These are phyloP conservation scores for Conus canariensis DNA, from an alignment of 2,888 invertebrate genomes.

Conservation along the genomic window DNA sequence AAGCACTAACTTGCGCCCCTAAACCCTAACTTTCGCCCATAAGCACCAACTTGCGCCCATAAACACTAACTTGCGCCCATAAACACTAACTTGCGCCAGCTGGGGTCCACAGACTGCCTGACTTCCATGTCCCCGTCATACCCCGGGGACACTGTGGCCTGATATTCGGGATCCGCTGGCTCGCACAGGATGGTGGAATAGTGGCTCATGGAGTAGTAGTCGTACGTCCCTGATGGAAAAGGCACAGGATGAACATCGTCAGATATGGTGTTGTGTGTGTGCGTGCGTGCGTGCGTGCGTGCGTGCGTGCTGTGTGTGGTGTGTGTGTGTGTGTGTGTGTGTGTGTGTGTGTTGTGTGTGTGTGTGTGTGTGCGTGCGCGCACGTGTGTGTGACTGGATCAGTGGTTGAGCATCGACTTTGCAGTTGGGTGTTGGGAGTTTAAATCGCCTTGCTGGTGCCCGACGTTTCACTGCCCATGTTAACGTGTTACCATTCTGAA, in stretches of 20 bases:
- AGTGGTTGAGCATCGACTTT: neutral
- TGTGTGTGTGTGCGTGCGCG: neutral
- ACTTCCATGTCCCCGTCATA: conserved; percentile 62
- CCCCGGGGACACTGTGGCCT: conserved; percentile 47
- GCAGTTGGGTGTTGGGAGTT: neutral
- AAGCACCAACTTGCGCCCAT: neutral
- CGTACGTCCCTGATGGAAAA: neutral
- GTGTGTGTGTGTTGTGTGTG: neutral
- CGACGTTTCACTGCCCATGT: too few species aligned
- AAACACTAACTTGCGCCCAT: neutral
- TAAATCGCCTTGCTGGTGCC: too few species aligned
- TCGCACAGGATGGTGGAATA: conserved; percentile 81
- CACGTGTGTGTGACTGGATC: conserved; percentile 22
- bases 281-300: neutral
- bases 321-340: conserved; percentile 2
- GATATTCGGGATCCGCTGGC: conserved; percentile 41
- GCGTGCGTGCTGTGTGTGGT: neutral
- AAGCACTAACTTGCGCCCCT: neutral
- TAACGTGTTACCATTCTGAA: too few species aligned
- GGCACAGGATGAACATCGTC: too few species aligned
- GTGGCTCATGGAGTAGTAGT: conserved; percentile 73
- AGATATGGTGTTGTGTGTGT: neutral
- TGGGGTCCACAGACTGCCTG: conserved; percentile 43
- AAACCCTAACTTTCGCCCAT: neutral
- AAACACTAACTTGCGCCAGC: conserved; percentile 55